Evolutionary conservation across 2,797 vertebrate species (phyloP), one percentile per base, ranked within the genome.

Genomic region (Propithecus perrieri): DNA sequence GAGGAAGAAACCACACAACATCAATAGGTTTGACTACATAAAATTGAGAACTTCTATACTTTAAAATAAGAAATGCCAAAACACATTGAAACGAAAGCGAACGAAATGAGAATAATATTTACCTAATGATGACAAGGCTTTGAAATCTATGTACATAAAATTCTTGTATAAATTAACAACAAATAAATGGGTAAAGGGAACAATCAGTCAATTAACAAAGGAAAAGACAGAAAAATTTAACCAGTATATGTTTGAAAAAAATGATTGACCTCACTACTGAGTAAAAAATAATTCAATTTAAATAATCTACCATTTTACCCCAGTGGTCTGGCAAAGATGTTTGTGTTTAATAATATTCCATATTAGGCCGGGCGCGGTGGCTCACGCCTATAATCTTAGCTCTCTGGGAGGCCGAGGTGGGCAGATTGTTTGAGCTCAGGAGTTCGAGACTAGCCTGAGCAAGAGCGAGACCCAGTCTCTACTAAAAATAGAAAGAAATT

Each of bases 1-100:
- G 41, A 94, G 12, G 48, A 92, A 97, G 38, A 89, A 91, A 81
- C 5, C 79, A 76, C 18, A 91, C 76, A 87, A 78, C 91, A 86
- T 85, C 67, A 76, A 81, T 76, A 69, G 59, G 65, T 76, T 91
- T 93, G 65, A 61, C 48, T 75, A 63, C 33, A 63, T 63, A 50
- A 85, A 75, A 91, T 95, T 50, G 85, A 96, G n/a, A 76, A 72
- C 2, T 12, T 84, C 67, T 93, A 30, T 35, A 38, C 79, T 94
- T 91, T 79, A 76, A 92, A 86, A 81, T 9, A 93, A 95, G 67
- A 85, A 96, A 55, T 2, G 33, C 28, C 33, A 76, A 81, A 76
- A 28, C 46, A 93, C 88, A 86, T 72, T 65, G 57, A 89, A 92
- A 92, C 9, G 4, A 12, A 72, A 94, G 50, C 46, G 9, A 24